A percentile compares a stretch with the other conserved stretches of the same genome.
Conservation (phyloP, 2,888 invertebrate species). For the Iselma pallidipennis region DNA sequence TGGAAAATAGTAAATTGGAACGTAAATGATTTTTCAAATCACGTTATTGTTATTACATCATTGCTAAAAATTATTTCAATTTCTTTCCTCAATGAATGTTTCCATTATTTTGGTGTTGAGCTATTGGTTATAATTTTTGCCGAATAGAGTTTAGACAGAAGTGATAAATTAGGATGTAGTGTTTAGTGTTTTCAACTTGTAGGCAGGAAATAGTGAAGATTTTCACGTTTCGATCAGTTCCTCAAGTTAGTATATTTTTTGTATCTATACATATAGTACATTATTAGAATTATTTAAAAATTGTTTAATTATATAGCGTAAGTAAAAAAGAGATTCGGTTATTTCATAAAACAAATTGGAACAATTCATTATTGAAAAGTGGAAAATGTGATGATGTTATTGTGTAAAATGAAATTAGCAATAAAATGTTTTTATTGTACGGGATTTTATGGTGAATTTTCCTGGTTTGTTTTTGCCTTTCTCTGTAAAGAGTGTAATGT, state of each 20-base stretch:
- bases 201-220: no score
- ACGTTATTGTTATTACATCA: neutral
- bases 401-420: conserved; percentile 10
- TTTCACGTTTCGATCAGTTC: neutral
- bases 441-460: conserved; percentile 7
- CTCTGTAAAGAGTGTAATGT: conserved; percentile 17
- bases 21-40: no score
- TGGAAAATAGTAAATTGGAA: no score
- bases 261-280: no score
- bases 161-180: neutral
- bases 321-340: no score
- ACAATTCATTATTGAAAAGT: conserved; percentile 15
- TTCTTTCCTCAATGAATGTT: neutral
- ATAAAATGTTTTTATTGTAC: conserved; percentile 16
- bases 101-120: neutral
- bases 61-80: neutral
- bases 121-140: neutral
- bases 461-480: conserved; percentile 9
- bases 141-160: neutral
- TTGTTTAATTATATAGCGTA: neutral
- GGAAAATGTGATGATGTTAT: conserved; percentile 12
- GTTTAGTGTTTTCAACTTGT: no score
- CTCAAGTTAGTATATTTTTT: neutral
- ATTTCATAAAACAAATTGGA: neutral
- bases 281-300: neutral